These are phyloP conservation scores for Amphiprion ocellaris DNA, from an alignment of 2,113 vertebrate species.

Conservation along the genomic window DNA sequence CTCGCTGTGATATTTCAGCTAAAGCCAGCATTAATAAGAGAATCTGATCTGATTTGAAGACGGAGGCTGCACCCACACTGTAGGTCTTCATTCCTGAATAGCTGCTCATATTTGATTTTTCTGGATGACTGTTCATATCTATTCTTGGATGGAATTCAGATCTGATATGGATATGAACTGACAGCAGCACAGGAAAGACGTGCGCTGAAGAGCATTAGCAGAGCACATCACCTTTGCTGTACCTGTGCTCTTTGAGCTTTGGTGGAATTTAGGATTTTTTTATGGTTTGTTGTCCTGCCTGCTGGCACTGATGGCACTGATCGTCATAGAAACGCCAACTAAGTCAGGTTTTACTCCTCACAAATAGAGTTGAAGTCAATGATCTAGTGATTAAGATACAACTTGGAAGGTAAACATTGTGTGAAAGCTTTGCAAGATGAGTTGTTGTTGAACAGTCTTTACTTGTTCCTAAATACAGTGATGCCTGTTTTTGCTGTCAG, in stretches of 20 bases:
- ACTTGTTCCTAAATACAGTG: no score
- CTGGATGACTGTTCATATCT: constrained; percentile 37
- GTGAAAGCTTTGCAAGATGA: no score
- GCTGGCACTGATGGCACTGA: not conserved
- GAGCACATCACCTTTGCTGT: constrained; percentile 12
- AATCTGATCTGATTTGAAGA: constrained; percentile 53
- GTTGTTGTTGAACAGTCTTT: no score
- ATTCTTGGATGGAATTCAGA: constrained; percentile 31
- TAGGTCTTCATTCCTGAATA: constrained; percentile 30
- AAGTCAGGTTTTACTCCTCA: not conserved
- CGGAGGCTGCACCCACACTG: constrained; percentile 28
- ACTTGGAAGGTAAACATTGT: no score
- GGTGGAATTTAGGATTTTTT: not conserved
- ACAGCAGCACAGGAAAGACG: constrained; percentile 25
- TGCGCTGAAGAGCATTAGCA: constrained; percentile 9
- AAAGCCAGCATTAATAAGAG: constrained; percentile 38
- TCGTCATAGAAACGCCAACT: not conserved
- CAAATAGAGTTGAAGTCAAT: no score
- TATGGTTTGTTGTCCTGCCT: not conserved
- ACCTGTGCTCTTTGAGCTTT: not conserved
- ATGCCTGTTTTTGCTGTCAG: no score
- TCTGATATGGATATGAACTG: constrained; percentile 40
- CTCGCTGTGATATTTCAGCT: constrained; percentile 26
- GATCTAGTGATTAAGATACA: no score
- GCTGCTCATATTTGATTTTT: constrained; percentile 48